A percentile compares a stretch with the other conserved stretches of the same genome.
These are phyloP conservation scores for Xylophagus ater DNA, from an alignment of 2,888 invertebrate species.

Conservation along the genomic window DNA sequence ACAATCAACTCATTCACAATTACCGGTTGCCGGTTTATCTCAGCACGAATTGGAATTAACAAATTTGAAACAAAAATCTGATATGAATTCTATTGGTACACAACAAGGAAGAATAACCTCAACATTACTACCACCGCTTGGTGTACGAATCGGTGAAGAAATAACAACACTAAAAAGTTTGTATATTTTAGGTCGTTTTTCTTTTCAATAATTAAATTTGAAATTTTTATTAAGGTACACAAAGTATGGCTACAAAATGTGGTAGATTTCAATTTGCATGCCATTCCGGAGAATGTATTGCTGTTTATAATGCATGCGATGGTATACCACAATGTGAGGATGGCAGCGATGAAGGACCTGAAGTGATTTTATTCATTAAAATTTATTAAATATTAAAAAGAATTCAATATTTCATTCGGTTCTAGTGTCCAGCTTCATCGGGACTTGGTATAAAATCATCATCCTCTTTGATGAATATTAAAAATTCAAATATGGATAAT, in stretches of 20 bases:
- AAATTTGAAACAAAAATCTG: conserved; percentile 35
- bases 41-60: conserved; percentile 38
- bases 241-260: conserved; percentile 40
- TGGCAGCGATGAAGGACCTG: conserved; percentile 82
- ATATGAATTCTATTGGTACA: conserved; percentile 29
- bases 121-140: conserved; percentile 14
- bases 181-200: not conserved
- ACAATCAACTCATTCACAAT: not conserved
- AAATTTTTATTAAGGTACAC: not conserved
- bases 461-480: not conserved
- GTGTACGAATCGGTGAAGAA: conserved; percentile 6
- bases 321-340: conserved; percentile 87
- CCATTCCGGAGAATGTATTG: conserved; percentile 82
- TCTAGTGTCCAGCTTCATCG: conserved; percentile 17
- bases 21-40: conserved; percentile 23
- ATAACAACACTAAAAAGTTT: conserved; percentile 12
- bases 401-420: not conserved
- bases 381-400: not conserved
- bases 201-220: not conserved
- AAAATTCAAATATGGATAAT: conserved; percentile 1
- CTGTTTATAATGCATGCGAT: conserved; percentile 89
- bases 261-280: conserved; percentile 83
- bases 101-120: conserved; percentile 26
- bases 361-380: too few species aligned
- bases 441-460: conserved; percentile 5